Conservation (phyloP, 2,113 vertebrate species). For the Lycaon pictus region DNA sequence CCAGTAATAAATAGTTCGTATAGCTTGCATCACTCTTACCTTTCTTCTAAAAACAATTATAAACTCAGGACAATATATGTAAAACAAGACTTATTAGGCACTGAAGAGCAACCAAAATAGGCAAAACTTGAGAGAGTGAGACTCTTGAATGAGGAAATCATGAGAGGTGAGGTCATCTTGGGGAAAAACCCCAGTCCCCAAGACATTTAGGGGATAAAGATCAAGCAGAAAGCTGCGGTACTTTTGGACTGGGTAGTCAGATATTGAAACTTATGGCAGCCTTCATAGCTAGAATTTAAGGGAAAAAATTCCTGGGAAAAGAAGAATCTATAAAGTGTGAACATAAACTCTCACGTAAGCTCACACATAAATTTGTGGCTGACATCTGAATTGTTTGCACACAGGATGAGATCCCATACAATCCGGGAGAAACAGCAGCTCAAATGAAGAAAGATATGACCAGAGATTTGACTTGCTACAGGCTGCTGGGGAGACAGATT, state of each 20-base stretch:
- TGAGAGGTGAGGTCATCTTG: background rate
- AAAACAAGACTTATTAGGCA: background rate
- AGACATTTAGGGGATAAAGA: background rate
- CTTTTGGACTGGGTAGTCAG: background rate
- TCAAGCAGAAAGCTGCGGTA: background rate
- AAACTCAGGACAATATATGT: background rate
- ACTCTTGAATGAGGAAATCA: background rate
- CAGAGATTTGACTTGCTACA: background rate
- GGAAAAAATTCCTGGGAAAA: background rate
- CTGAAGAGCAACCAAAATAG: background rate
- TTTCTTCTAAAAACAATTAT: background rate
- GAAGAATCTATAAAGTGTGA: background rate
- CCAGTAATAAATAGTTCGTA: background rate
- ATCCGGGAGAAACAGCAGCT: background rate
- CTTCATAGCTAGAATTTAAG: background rate
- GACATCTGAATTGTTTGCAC: background rate
- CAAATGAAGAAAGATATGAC: background rate
- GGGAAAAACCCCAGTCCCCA: background rate
- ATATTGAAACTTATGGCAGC: background rate
- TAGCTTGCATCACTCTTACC: background rate
- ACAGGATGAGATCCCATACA: background rate
- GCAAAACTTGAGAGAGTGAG: background rate
- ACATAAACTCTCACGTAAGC: background rate
- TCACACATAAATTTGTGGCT: background rate
- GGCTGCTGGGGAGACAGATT: background rate